These are phyloP conservation scores for Ceratina japonica DNA, from an alignment of 1,140 invertebrate genomes.

Conservation along the genomic window DNA sequence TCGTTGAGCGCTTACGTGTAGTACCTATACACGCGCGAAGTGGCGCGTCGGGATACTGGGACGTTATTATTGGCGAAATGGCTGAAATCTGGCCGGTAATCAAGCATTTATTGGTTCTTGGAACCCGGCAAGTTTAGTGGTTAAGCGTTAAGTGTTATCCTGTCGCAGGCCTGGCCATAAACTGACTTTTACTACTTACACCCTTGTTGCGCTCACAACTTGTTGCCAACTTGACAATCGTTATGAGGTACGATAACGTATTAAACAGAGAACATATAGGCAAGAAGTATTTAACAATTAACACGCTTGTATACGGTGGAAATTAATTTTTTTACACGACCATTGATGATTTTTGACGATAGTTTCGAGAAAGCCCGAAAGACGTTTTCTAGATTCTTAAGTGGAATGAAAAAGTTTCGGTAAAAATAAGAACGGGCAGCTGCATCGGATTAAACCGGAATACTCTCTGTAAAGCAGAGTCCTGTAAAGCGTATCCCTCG, in stretches of 20 bases:
- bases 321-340: too few species aligned
- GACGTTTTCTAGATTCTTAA: slow-evolving; percentile 11
- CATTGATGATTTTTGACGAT: too few species aligned
- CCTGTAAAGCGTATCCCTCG: slow-evolving; percentile 29
- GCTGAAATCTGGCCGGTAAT: slow-evolving; percentile 30
- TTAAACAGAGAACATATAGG: too few species aligned
- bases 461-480: slow-evolving; percentile 29
- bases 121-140: slow-evolving; percentile 2
- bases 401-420: neutral
- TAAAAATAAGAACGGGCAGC: slow-evolving; percentile 22
- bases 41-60: neutral
- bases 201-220: neutral
- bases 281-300: too few species aligned
- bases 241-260: neutral
- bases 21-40: neutral
- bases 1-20: slow-evolving; percentile 8
- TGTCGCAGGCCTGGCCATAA: slow-evolving; percentile 15
- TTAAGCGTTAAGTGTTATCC: slow-evolving; percentile 14
- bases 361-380: neutral
- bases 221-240: neutral
- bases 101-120: slow-evolving; percentile 32
- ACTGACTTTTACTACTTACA: slow-evolving; percentile 35
- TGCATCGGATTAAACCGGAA: slow-evolving; percentile 41
- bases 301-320: too few species aligned
- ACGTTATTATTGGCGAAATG: slow-evolving; percentile 28